phyloP scores from a whole-genome alignment of 2,888 invertebrate genomes.

The Meloe dianella region DNA sequence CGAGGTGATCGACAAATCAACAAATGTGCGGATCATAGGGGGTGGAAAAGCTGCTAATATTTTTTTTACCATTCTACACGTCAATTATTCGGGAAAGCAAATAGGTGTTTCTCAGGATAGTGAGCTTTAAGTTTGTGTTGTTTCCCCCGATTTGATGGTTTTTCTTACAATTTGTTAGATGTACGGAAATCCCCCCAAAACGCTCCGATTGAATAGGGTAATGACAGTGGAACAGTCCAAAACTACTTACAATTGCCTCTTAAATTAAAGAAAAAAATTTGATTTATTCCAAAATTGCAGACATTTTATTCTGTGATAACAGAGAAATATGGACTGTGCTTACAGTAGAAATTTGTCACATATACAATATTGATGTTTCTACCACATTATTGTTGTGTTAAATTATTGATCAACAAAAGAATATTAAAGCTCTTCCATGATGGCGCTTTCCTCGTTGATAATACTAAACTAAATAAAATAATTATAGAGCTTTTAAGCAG shows the following conservation, averaged over 20 bases:
- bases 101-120: not conserved
- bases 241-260: no score
- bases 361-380: slow-evolving; percentile 5
- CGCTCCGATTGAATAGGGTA: not conserved
- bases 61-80: not conserved
- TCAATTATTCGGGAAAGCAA: not conserved
- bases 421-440: slow-evolving; percentile 30
- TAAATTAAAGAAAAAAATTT: not conserved
- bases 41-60: no score
- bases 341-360: slow-evolving; percentile 42
- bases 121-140: not conserved
- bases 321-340: slow-evolving; percentile 61
- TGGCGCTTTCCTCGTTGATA: slow-evolving; percentile 3
- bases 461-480: slow-evolving; percentile 1
- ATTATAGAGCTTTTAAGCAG: not conserved
- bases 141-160: not conserved
- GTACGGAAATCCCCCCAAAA: no score
- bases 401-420: not conserved
- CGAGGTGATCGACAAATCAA: no score
- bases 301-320: slow-evolving; percentile 58
- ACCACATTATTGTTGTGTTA: not conserved
- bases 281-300: slow-evolving; percentile 52
- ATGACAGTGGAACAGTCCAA: not conserved
- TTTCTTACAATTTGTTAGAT: not conserved
- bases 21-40: no score